phyloP scores from a whole-genome alignment of 1,140 invertebrate genomes.

The Drosophila virilis region DNA sequence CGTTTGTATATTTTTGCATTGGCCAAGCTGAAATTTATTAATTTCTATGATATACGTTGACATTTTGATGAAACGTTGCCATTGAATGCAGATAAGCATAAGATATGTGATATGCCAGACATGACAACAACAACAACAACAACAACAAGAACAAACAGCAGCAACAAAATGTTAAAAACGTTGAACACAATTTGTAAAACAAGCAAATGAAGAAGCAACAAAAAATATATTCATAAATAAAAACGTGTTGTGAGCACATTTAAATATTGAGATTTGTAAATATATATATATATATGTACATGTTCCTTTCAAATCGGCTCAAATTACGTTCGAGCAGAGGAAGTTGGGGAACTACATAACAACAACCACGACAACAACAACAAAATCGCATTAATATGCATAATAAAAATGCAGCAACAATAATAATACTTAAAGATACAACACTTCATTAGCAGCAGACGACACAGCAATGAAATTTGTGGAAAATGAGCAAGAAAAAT shows the following conservation, averaged over 20 bases:
- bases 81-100: constrained; percentile 77
- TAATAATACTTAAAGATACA: constrained; percentile 22
- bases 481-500: constrained; percentile 27
- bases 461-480: constrained; percentile 29
- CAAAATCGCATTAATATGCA: constrained; percentile 60
- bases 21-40: constrained; percentile 71
- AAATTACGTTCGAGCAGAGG: constrained; percentile 56
- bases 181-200: constrained; percentile 72
- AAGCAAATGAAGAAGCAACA: constrained; percentile 29
- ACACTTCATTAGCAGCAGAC: constrained; percentile 71
- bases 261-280: constrained; percentile 6
- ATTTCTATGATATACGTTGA: constrained; percentile 80
- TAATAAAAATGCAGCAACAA: constrained; percentile 48
- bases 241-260: constrained; percentile 67
- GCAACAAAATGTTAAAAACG: constrained; percentile 48
- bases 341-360: constrained; percentile 34
- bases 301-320: constrained; percentile 50
- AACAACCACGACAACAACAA: constrained; percentile 7
- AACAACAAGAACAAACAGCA: constrained; percentile 35
- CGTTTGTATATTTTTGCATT: constrained; percentile 37
- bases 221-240: constrained; percentile 33
- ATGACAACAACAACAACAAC: constrained; percentile 20
- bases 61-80: constrained; percentile 80
- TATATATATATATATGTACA: constrained; percentile 4
- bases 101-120: constrained; percentile 58